Evolutionary conservation across 2,113 vertebrate genomes (phyloP).

Genomic region (Pyrgilauda ruficollis): DNA sequence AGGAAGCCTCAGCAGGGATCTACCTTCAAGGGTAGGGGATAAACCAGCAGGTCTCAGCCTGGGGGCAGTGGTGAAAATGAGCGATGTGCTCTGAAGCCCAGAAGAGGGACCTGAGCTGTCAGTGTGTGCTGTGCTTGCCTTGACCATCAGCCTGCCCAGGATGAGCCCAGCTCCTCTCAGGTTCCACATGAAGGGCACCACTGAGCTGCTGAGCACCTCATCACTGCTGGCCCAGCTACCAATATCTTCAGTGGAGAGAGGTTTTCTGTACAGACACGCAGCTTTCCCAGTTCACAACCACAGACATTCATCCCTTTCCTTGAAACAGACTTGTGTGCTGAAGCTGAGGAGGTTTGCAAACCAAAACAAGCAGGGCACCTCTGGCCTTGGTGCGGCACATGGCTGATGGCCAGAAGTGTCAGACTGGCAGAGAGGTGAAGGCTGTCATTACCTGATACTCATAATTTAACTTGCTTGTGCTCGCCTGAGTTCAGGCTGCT

Average conservation of each 20-base stretch:
- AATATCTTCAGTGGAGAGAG: not conserved
- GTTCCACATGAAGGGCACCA: not conserved
- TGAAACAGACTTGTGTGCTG: not conserved
- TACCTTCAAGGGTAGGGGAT: not conserved
- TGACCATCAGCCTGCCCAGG: not conserved
- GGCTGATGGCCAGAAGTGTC: not conserved
- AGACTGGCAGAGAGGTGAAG: not conserved
- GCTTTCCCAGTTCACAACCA: not conserved
- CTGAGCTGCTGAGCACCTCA: not conserved
- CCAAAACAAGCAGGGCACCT: not conserved
- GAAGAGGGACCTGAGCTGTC: not conserved
- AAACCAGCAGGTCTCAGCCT: not conserved
- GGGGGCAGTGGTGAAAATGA: not conserved
- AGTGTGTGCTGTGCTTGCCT: not conserved
- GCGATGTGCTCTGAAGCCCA: not conserved
- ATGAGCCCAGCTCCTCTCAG: not conserved
- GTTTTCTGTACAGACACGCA: not conserved
- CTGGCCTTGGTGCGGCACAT: rapidly evolving
- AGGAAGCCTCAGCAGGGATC: not conserved
- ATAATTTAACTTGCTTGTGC: not conserved
- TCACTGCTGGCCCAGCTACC: not conserved
- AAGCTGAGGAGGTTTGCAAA: not conserved
- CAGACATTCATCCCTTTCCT: not conserved
- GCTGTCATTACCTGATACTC: not conserved
- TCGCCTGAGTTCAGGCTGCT: not conserved